Evolutionary conservation across 2,797 vertebrate genomes (phyloP).

Genomic region (Octomys mimax): DNA sequence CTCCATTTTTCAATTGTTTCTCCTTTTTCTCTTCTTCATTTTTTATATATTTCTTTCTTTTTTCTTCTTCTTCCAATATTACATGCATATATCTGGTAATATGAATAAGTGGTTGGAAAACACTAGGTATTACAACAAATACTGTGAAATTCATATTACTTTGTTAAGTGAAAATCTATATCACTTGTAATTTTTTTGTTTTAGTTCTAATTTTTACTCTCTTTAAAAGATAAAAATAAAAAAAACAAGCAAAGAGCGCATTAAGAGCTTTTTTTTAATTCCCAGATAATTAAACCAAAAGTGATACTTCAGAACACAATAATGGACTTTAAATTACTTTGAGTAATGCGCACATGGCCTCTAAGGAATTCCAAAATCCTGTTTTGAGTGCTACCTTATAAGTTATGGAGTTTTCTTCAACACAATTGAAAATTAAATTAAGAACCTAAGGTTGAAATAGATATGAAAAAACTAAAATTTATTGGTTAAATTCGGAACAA

Average conservation of each 20-base stretch:
- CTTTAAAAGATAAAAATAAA: neutral
- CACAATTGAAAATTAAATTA: slow-evolving; percentile 72
- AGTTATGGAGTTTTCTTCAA: slow-evolving; percentile 60
- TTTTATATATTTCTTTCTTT: no score
- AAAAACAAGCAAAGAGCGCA: slow-evolving; percentile 8
- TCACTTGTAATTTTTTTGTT: no score
- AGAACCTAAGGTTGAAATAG: slow-evolving; percentile 60
- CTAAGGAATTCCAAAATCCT: slow-evolving; percentile 58
- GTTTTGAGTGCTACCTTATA: slow-evolving; percentile 66
- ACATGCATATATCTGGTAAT: no score
- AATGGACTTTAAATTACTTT: slow-evolving; percentile 72
- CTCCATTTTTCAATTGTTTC: no score
- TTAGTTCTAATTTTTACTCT: no score
- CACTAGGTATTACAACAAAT: no score
- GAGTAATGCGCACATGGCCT: slow-evolving; percentile 61
- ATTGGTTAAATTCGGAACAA: slow-evolving; percentile 54
- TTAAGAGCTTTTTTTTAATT: slow-evolving; percentile 62
- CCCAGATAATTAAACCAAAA: slow-evolving; percentile 72
- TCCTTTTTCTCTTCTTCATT: no score
- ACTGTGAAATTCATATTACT: no score
- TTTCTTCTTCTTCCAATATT: no score
- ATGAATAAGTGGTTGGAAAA: no score
- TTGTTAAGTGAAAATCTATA: no score
- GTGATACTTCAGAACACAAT: slow-evolving; percentile 70
- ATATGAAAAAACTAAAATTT: slow-evolving; percentile 59